Evolutionary conservation across 1,140 invertebrate genomes (phyloP), one percentile per base, ranked within the genome.

Genomic region (Campodea augens): DNA sequence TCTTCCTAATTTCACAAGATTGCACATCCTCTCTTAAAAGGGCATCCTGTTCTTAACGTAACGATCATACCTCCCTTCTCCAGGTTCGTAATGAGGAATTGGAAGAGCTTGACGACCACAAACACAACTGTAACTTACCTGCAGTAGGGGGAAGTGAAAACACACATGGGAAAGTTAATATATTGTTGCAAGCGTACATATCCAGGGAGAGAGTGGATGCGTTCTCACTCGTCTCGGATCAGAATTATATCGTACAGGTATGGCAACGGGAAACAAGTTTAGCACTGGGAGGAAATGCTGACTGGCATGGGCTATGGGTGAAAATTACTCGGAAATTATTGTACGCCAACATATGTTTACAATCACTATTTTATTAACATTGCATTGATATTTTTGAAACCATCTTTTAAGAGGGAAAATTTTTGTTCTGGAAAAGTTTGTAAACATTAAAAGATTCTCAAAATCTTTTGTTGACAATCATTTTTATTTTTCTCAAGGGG

Each of bases 151-250:
- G 86, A 1, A 73, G 74, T 15, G 91, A 95, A 61, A 92, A 92
- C 61, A 69, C 86, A 25, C 72, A 86, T 55, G 92, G 90, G 44
- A 99, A 99, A 76, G 91, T 98, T 19, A 97, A 97, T 61, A 92
- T 96, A 56, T 66, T 99, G 4, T 71, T 99, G 48, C 95, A 98
- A 63, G 81, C 86, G 0, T 90, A 81, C 60, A 69, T 98, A 13
- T 90, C 85, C 0, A 67, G 80, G 47, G 77, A 76, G 22, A 64
- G 69, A 32, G 73, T 95, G 1, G 78, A 85, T 52, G 75, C 77
- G 0, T 91, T 93, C 55, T 97, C 92, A 0, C 65, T 98, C 4
- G 72, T 86, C 44, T 95, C 91, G 0, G 92, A 98, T 71, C 74
- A 84, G 60, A 78, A 83, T 15, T 98, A 95, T 60, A 81, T 97